A percentile compares a stretch with the other conserved stretches of the same genome.
phyloP scores from a whole-genome alignment of 1,140 invertebrate genomes.

The Diachasmimorpha longicaudata region DNA sequence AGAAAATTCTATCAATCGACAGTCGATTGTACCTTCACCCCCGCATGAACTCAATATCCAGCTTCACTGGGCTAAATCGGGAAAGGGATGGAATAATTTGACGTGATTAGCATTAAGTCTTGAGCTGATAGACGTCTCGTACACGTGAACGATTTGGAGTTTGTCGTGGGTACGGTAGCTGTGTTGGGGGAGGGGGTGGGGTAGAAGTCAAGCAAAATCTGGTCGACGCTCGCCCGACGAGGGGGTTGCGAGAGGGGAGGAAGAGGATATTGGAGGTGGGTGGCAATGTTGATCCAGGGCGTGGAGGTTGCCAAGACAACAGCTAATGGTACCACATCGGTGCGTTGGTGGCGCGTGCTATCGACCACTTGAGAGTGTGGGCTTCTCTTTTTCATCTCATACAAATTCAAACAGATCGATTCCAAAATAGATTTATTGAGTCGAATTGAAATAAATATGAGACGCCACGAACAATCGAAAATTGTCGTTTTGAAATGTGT shows the following conservation, averaged over 20 bases:
- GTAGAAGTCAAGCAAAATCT: constrained; percentile 1
- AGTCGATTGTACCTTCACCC: background rate
- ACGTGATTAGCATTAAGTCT: background rate
- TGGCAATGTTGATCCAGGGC: constrained; percentile 29
- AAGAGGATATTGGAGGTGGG: background rate
- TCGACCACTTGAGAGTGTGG: constrained; percentile 32
- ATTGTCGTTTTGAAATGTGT: too few relatives aligned
- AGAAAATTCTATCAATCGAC: background rate
- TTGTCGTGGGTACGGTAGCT: background rate
- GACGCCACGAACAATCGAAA: background rate
- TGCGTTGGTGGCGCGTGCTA: constrained; percentile 29
- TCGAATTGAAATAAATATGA: background rate
- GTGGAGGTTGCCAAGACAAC: constrained; percentile 38
- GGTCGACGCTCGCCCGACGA: background rate
- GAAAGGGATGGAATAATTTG: background rate
- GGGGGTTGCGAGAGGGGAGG: background rate
- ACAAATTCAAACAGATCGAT: background rate
- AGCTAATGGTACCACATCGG: constrained; percentile 18
- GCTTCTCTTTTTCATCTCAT: background rate
- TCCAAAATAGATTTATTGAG: background rate
- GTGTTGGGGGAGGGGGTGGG: constrained; percentile 1
- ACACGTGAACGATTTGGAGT: background rate
- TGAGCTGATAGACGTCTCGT: background rate
- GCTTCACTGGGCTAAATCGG: background rate
- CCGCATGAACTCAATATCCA: background rate